Evolutionary conservation across 2,888 invertebrate species (phyloP).

Genomic region (Platycnemis pennipes): DNA sequence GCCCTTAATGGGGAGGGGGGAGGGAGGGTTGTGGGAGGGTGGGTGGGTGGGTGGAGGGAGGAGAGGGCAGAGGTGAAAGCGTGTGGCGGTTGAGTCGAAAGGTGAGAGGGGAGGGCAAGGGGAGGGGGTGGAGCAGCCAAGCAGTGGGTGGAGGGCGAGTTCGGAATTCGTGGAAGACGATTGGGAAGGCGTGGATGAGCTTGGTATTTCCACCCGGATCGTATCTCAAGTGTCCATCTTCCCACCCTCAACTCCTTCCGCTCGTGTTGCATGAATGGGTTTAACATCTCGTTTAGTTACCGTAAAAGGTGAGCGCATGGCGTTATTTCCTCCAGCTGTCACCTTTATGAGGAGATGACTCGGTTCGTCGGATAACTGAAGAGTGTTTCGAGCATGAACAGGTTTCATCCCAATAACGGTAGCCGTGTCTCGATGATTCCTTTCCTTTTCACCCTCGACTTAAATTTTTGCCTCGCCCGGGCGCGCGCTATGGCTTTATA

Average conservation of each 20-base stretch:
- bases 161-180: not conserved
- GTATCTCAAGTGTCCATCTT: not conserved
- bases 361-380: not conserved
- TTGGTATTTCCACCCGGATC: not conserved
- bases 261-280: not conserved
- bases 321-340: not conserved
- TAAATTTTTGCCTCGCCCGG: too few relatives aligned
- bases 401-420: not conserved
- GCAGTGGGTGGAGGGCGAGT: not conserved
- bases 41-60: not conserved
- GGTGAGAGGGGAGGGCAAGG: not conserved
- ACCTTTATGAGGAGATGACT: not conserved
- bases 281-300: not conserved
- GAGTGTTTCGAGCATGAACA: not conserved
- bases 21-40: not conserved
- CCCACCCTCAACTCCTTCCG: not conserved
- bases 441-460: too few relatives aligned
- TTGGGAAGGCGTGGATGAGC: not conserved
- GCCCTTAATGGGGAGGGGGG: not conserved
- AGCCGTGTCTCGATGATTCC: not conserved
- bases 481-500: too few relatives aligned
- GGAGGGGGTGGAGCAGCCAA: not conserved
- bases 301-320: not conserved
- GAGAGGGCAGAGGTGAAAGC: slow-evolving; percentile 35
- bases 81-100: not conserved